Base-by-base conservation (phyloP, 2,888 invertebrate genomes). In the Crepidodera aurea region DNA sequence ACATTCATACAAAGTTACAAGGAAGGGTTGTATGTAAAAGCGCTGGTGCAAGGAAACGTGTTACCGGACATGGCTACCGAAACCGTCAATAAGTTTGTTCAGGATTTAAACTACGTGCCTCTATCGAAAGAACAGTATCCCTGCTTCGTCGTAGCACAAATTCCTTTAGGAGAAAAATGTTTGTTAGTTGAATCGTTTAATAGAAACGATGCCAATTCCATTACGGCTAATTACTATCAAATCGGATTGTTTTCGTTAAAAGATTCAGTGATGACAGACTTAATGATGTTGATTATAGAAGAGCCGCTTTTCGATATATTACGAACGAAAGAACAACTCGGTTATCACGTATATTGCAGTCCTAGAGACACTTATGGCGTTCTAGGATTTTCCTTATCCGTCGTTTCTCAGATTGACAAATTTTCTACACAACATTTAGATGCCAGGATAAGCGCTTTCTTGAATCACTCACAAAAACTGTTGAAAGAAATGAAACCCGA, bases 141-240 rank as follows among this genome's bases (percentile, higher is more conserved):
- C 0, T 76, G 1, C 12, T 82, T 86, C 54, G 81, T 83, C 48
- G 86, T 92, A 0, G 82, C 84, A 63, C 83, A 90, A 76, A 72
- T 94, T 54, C 92, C 93, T 0, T 77, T 82, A 25, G 91, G 92
- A 6, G 85, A 87, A 67, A 84, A 84, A 46, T 88, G 84, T 69
- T 85, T 90, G 54, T 84, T 89, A 48, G 85, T 92, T 39, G 79
- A 84, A 73, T 90, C 90, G 18, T 86, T 93, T 56, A 93, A 94
- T 80, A 81, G 82, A 2, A 83, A 84, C 3, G 94, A 94, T 70
- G 83, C 87, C 0, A 96, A 95, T 81, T 93, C 93, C 10, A 87
- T 91, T 57, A 86, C 94, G 27, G 89, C 89, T 6, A 94, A 94
- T 83, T 94, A 94, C 81, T 96, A 94, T 82, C 96, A 96, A 79